These are phyloP conservation scores for Volucella inanis DNA, from an alignment of 2,888 invertebrate species.

Conservation along the genomic window DNA sequence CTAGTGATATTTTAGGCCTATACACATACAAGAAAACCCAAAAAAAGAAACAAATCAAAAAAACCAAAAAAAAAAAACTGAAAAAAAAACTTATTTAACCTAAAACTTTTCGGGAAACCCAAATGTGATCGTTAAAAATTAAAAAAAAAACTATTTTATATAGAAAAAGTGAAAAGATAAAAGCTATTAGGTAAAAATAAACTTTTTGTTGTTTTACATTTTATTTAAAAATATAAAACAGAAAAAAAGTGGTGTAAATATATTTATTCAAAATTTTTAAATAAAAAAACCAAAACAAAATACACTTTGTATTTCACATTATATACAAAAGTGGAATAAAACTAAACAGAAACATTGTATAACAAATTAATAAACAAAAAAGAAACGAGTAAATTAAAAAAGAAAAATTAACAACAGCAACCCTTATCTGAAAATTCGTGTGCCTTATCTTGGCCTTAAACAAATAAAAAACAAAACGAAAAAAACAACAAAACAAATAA, in stretches of 20 bases:
- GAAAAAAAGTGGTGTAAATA: conserved; percentile 53
- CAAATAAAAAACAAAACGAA: conserved; percentile 51
- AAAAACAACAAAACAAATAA: conserved; percentile 50
- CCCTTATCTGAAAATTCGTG: conserved; percentile 76
- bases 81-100: conserved; percentile 26
- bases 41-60: conserved; percentile 25
- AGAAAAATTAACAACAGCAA: conserved; percentile 60
- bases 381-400: conserved; percentile 20
- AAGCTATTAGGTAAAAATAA: conserved; percentile 52
- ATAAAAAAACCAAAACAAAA: not conserved
- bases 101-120: conserved; percentile 58
- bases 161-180: conserved; percentile 51
- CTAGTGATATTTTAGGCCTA: conserved; percentile 72
- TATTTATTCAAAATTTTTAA: conserved; percentile 54
- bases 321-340: conserved; percentile 19
- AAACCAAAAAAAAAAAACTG: conserved; percentile 18
- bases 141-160: conserved; percentile 60
- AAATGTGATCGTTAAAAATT: conserved; percentile 67
- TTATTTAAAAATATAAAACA: conserved; percentile 3
- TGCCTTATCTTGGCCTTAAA: conserved; percentile 78
- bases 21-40: conserved; percentile 36
- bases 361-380: conserved; percentile 4
- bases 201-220: conserved; percentile 30
- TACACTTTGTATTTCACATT: conserved; percentile 49
- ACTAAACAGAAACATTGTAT: conserved; percentile 10